Base-by-base conservation (phyloP, 2,888 invertebrate genomes). In the Sinhomidia bicolor region DNA sequence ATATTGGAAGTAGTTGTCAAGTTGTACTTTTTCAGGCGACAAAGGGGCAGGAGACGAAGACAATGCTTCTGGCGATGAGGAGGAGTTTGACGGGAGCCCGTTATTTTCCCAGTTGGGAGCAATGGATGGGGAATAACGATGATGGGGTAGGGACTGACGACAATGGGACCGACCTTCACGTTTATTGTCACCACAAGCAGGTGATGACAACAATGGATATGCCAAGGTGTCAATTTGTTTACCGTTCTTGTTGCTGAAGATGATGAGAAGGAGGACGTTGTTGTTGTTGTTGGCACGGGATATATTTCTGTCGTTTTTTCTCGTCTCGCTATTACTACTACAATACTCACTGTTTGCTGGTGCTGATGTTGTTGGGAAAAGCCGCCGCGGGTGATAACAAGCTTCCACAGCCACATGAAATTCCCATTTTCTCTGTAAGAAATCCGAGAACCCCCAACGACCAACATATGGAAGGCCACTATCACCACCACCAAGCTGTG, bases 401-500 rank as follows among this genome's bases (percentile, higher is more conserved):
- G 88, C 65, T 89, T 87, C 80, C 74, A 74, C 82, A 79, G 83
- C 88, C 89, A 89, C 88, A 89, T 83, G 87, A 89, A 88, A 87
- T 88, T 86, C 89, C 89, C 90, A 91, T 89, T 91, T 91, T 36
- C n/a, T 88, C 88, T 82, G 85, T 81, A 81, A 85, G 65, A 89
- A 85, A 85, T 85, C 78, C 87, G 89, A 87, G 62, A 82, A 82
- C 60, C 81, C 89, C 91, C 81, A 89, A 89, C 83, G 89, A 90
- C 86, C 90, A 91, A 91, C 90, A 90, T 89, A 89, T 90, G 89
- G 89, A 88, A 85, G 89, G 89, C 89, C 90, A 91, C 90, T 89
- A 85, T 90, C 90, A 90, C 91, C 91, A 90, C 91, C 91, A 90
- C 79, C 89, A 88, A 90, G 87, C 84, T 86, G 90, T 80, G 90